These are phyloP conservation scores for Athene noctua DNA, from an alignment of 2,113 vertebrate genomes.

Conservation along the genomic window DNA sequence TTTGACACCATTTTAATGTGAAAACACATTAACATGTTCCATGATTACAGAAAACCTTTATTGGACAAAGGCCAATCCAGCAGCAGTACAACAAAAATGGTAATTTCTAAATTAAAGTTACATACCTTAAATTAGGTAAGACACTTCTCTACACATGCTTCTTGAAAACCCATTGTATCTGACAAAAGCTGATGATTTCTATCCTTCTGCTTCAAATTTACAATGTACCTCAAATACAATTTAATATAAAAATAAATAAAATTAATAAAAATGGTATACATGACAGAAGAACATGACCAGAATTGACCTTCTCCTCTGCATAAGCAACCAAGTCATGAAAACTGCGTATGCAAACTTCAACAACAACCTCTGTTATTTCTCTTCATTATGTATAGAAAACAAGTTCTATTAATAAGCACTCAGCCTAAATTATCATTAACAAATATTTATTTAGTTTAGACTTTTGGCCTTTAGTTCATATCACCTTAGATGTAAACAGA, in stretches of 20 bases:
- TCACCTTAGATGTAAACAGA: background rate
- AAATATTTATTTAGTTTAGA: background rate
- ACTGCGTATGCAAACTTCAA: background rate
- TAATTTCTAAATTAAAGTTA: constrained; percentile 10
- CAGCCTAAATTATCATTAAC: background rate
- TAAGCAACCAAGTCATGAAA: background rate
- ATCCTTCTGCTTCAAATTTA: background rate
- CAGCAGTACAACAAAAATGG: background rate
- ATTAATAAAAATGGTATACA: background rate
- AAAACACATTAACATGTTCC: constrained; percentile 49
- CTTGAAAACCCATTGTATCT: background rate
- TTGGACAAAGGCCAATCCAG: constrained; percentile 40
- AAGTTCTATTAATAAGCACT: constrained; percentile 22
- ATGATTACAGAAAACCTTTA: constrained; percentile 9
- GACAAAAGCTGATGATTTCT: background rate
- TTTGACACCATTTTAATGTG: constrained; percentile 42
- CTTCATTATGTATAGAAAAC: background rate
- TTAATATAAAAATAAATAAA: background rate
- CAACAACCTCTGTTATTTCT: background rate
- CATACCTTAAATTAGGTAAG: background rate
- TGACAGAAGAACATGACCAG: background rate
- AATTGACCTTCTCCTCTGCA: background rate
- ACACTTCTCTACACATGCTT: background rate
- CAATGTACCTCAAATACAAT: background rate
- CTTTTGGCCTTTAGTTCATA: background rate